A percentile compares a stretch with the other conserved stretches of the same genome.
Evolutionary conservation across 2,113 vertebrate species (phyloP).

Genomic region (Silurus glanis): DNA sequence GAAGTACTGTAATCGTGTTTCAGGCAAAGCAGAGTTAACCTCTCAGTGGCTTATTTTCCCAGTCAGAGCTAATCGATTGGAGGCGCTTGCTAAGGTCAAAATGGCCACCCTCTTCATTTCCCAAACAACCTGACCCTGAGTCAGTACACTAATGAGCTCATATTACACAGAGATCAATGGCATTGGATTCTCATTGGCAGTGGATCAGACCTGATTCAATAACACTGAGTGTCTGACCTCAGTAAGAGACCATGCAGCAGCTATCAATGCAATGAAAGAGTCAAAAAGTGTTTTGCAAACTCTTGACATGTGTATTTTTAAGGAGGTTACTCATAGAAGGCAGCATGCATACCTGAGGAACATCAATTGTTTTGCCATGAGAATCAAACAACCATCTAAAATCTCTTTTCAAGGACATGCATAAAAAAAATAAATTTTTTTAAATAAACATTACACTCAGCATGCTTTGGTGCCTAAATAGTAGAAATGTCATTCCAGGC

Average conservation of each 20-base stretch:
- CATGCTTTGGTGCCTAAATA: neutral
- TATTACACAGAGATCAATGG: conserved; percentile 82
- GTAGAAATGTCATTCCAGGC: neutral
- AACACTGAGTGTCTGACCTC: conserved; percentile 57
- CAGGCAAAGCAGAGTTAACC: conserved; percentile 78
- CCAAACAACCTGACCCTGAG: conserved; percentile 79
- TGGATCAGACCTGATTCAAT: conserved; percentile 56
- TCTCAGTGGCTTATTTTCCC: conserved; percentile 79
- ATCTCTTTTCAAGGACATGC: neutral
- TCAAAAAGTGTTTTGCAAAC: conserved; percentile 55
- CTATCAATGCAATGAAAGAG: conserved; percentile 48
- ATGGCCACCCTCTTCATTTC: conserved; percentile 80
- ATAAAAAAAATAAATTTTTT: neutral
- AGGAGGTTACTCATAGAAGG: conserved; percentile 34
- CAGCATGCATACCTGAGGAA: neutral
- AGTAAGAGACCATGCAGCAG: conserved; percentile 50
- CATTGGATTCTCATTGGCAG: conserved; percentile 57
- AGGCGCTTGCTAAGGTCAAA: conserved; percentile 81
- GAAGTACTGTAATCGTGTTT: conserved; percentile 75
- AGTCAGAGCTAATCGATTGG: conserved; percentile 82
- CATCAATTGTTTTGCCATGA: neutral
- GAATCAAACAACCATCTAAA: neutral
- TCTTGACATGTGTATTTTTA: conserved; percentile 41
- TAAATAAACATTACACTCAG: neutral
- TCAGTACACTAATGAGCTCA: conserved; percentile 84